These are phyloP conservation scores for Panonychus citri DNA, from an alignment of 1,140 invertebrate species.

Conservation along the genomic window DNA sequence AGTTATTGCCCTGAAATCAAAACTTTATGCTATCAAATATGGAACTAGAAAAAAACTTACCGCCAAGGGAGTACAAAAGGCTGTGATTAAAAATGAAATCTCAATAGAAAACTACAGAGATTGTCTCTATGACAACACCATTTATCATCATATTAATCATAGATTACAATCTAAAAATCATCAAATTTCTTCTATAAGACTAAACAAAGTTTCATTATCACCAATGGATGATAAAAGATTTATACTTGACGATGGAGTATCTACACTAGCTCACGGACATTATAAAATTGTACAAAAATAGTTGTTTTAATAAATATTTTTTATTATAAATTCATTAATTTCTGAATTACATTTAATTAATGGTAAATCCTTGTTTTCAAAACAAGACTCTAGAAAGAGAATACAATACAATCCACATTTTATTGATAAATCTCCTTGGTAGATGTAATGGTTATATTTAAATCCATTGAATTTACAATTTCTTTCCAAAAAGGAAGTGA, in stretches of 20 bases:
- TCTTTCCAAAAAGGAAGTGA: background rate
- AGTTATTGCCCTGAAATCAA: slow-evolving; percentile 23
- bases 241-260: background rate
- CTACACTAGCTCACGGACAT: background rate
- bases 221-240: background rate
- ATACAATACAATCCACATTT: background rate
- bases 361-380: background rate
- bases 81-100: background rate
- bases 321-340: background rate
- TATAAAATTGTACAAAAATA: background rate
- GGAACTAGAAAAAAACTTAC: background rate
- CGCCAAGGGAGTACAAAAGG: background rate
- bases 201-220: background rate
- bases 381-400: background rate
- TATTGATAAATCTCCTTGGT: background rate
- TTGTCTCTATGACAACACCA: background rate
- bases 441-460: background rate
- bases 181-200: background rate
- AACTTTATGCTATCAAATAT: slow-evolving; percentile 13
- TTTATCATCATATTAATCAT: background rate
- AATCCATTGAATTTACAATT: background rate
- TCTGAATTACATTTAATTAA: background rate
- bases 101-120: background rate
- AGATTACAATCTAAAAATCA: background rate
- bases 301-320: no score